These are phyloP conservation scores for Quiscalus mexicanus DNA, from an alignment of 2,113 vertebrate genomes.

Conservation along the genomic window DNA sequence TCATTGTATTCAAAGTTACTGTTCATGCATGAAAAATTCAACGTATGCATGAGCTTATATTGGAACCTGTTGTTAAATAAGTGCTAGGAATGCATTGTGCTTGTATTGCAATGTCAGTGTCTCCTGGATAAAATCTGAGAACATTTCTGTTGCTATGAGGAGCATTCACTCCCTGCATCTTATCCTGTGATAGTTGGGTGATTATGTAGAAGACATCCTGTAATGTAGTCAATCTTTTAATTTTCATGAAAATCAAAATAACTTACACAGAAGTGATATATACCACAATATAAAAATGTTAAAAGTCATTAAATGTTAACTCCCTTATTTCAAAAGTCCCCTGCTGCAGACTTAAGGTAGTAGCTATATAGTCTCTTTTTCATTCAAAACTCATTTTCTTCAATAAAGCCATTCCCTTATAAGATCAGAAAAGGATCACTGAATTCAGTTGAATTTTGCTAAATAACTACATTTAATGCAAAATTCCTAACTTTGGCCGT, in stretches of 20 bases:
- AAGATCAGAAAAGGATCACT: not conserved
- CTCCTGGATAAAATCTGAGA: not conserved
- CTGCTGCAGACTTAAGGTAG: not conserved
- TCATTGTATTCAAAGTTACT: not conserved
- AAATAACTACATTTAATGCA: not conserved
- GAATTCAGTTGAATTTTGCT: not conserved
- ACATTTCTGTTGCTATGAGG: not conserved
- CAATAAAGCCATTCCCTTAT: not conserved
- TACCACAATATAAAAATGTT: not conserved
- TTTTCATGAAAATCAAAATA: not conserved
- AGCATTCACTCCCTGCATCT: not conserved
- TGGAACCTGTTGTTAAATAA: not conserved
- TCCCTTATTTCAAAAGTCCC: not conserved
- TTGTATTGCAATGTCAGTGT: not conserved
- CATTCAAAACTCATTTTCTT: not conserved
- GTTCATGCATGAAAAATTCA: conserved; percentile 19
- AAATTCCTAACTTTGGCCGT: not conserved
- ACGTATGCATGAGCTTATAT: not conserved
- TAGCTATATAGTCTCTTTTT: not conserved
- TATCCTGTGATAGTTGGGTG: not conserved
- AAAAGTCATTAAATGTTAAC: not conserved
- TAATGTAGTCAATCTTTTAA: not conserved
- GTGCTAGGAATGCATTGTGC: not conserved
- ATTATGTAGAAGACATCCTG: not conserved
- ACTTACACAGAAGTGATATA: not conserved